Base-by-base conservation (phyloP, 2,888 invertebrate genomes). In the Aleiodes testaceus region DNA sequence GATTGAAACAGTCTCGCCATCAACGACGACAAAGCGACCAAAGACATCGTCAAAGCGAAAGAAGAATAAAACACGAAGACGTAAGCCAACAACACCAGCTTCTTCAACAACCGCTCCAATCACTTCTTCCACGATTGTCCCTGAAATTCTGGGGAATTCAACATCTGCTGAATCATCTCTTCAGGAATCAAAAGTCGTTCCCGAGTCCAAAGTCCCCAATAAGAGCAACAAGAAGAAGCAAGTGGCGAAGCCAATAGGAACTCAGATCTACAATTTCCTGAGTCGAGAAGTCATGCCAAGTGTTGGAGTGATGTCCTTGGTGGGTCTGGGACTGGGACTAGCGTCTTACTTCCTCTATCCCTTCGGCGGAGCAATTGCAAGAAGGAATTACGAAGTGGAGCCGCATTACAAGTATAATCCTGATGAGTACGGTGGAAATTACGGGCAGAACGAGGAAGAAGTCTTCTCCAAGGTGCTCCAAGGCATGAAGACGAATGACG, bases 241-340 rank as follows among this genome's bases (percentile, higher is more conserved):
- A 44, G 77, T 80, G 1, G 88, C 89, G 50, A 91, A 93, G 69
- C 92, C 93, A 1, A 89, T 94, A 0, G 90, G 92, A 9, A 92
- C 93, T 0, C 92, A 93, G 83, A 91, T 94, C 26, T 94, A 94
- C 81, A 94, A 93, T 80, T 94, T 93, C 80, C 87, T 94, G 49
- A 93, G 94, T 2, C 89, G 94, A 78, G 94, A 94, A 88, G 92
- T 94, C 0, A 94, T 94, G 92, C 94, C 94, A 0, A 93, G 93
- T 36, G 93, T 94, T 18, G 94, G 94, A 0, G 92, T 94, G 0
- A 94, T 94, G 78, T 87, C 87, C 0, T 87, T 94, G 18, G 91
- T 94, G 11, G 94, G 94, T 1, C 85, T 94, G 50, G 92, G 94
- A 73, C 91, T 94, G 1, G 94, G 94, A 1, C 85, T 94, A 44